phyloP scores from a whole-genome alignment of 2,113 vertebrate species.

The Epinephelus moara region DNA sequence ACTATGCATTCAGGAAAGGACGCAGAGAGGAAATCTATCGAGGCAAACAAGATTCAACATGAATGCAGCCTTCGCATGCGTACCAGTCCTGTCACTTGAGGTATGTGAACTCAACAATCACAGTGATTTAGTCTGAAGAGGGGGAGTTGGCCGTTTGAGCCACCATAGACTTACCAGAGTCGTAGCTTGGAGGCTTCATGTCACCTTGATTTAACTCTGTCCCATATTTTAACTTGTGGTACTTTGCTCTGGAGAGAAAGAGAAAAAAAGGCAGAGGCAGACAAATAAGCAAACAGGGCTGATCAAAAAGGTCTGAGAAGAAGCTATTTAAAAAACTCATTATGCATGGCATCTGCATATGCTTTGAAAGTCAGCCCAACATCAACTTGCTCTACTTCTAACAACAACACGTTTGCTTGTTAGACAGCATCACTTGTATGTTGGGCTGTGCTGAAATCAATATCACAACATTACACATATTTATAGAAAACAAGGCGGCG shows the following conservation, averaged over 20 bases:
- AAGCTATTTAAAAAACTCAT: slow-evolving; percentile 45
- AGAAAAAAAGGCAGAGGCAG: slow-evolving; percentile 45
- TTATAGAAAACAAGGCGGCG: neutral
- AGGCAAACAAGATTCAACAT: slow-evolving; percentile 72
- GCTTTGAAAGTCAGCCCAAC: slow-evolving; percentile 33
- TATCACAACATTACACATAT: slow-evolving; percentile 8
- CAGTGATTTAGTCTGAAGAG: slow-evolving; percentile 49
- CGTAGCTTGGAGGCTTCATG: slow-evolving; percentile 97
- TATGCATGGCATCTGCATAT: slow-evolving; percentile 32
- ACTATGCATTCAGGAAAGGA: slow-evolving; percentile 27
- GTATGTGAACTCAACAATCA: slow-evolving; percentile 64
- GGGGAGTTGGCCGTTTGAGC: slow-evolving; percentile 17
- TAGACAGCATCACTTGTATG: neutral
- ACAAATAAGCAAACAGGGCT: slow-evolving; percentile 32
- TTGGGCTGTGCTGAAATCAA: neutral
- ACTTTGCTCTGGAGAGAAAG: slow-evolving; percentile 90
- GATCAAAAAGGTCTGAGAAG: slow-evolving; percentile 41
- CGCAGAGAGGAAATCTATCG: slow-evolving; percentile 22
- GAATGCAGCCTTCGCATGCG: slow-evolving; percentile 33
- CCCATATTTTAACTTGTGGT: slow-evolving; percentile 99
- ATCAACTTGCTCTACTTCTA: slow-evolving; percentile 37
- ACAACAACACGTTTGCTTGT: neutral
- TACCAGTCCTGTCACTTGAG: slow-evolving; percentile 50
- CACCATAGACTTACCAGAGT: slow-evolving; percentile 91
- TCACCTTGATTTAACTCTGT: slow-evolving; percentile 99